Base-by-base conservation (phyloP, 30 jellyfish, hydroid and myxozoan genomes). In the Cassiopea andromeda region DNA sequence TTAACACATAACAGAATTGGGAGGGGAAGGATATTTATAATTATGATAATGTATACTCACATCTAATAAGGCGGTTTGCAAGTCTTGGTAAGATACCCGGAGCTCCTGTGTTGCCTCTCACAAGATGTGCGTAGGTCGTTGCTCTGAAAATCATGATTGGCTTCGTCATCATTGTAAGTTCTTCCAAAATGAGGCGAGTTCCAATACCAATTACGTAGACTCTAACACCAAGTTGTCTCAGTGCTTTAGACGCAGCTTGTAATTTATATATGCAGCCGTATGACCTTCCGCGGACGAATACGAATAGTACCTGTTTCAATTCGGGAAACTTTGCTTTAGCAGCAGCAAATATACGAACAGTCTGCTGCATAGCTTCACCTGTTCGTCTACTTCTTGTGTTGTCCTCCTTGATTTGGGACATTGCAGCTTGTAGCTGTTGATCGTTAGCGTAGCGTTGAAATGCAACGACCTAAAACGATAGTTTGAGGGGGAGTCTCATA, bases 81-180 rank as follows among this genome's bases (percentile, higher is more conserved):
- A 90, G 17, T 43, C 97, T 81, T 44, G 59, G 71, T 85, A 90
- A 66, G 2, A 90, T 83, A 12, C 85, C 90, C 1, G 97, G 93
- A 15, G 47, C 66, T 61, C 80, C 87, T 6, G 66, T 67, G 46
- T 19, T 66, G 1, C 90, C 90, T 27, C 17, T 61, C 75, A 90
- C 68, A 19, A 90, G 74, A 84, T 90, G 97, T 38, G 78, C 90
- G 48, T 90, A 83, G 2, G 83, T 60, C n/a, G 97, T 90, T 1
- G 97, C 97, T 46, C 93, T 90, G 90, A 90, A 90, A 45, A 84
- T 77, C 90, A 85, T 81, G 9, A 67, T 57, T 44, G 97, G 97
- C 73, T 69, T 70, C 7, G 97, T 90, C 90, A 82, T 76, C 93
- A 90, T 82, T 45, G 93, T 82, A 81, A 90, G 50, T 84, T 90